phyloP scores from a whole-genome alignment of 2,888 invertebrate species.

The Pheosia tremula region DNA sequence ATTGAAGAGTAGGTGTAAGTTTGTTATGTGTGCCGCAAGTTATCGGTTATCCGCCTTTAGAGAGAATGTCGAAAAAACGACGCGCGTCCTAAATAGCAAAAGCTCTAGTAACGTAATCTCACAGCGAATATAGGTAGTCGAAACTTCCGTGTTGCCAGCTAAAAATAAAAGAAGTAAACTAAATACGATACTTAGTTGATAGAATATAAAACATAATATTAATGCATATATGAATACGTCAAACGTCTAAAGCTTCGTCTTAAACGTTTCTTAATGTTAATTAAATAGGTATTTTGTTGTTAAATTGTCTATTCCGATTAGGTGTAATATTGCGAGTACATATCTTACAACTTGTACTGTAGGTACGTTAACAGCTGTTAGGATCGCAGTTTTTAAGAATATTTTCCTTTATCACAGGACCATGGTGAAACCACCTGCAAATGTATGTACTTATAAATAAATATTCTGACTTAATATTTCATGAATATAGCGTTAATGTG shows the following conservation, averaged over 20 bases:
- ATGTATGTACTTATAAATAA: constrained; percentile 22
- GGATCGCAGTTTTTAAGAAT: too few species aligned
- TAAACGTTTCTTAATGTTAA: constrained; percentile 22
- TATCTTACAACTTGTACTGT: background rate
- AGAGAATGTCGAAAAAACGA: constrained; percentile 24
- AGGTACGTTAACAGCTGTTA: too few species aligned
- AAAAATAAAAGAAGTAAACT: constrained; percentile 25
- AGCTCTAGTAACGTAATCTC: constrained; percentile 34
- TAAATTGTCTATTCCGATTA: constrained; percentile 1
- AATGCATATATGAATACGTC: constrained; percentile 11
- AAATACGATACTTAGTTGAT: constrained; percentile 15
- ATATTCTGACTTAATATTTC: constrained; percentile 2
- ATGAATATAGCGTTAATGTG: background rate
- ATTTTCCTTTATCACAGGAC: too few species aligned
- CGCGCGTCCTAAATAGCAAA: constrained; percentile 29
- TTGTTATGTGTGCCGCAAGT: background rate
- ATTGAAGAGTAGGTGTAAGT: too few species aligned
- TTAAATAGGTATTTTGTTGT: constrained; percentile 17
- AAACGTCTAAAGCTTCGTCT: constrained; percentile 13
- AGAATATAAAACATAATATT: constrained; percentile 10
- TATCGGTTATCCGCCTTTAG: constrained; percentile 19
- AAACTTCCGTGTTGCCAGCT: constrained; percentile 32
- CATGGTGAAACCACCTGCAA: constrained; percentile 18
- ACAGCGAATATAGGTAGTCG: constrained; percentile 12
- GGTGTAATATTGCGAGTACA: background rate